Conservation (phyloP, 2,888 invertebrate species). For the Yponomeuta evonymella region DNA sequence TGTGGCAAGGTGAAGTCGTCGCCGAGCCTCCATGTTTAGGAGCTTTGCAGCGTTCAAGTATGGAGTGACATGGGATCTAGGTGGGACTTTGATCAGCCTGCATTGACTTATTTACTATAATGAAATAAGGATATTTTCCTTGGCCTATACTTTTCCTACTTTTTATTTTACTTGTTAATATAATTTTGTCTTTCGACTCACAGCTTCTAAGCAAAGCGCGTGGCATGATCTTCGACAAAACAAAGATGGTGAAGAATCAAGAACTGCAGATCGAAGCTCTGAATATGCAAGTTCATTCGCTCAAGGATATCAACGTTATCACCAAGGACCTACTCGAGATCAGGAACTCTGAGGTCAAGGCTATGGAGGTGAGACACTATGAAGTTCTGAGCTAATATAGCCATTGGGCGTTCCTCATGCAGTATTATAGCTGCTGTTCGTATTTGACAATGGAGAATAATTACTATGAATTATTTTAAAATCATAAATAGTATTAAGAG, state of each 20-base stretch:
- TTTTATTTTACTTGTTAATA: background rate
- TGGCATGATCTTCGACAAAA: constrained; percentile 84
- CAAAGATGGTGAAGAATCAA: constrained; percentile 85
- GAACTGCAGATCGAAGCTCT: constrained; percentile 86
- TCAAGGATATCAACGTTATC: constrained; percentile 88
- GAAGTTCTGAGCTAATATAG: too few species aligned
- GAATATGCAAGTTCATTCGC: constrained; percentile 81
- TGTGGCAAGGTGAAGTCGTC: too few species aligned
- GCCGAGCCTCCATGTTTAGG: too few species aligned
- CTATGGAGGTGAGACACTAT: constrained; percentile 74
- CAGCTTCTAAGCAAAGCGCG: constrained; percentile 80
- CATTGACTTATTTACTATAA: too few species aligned
- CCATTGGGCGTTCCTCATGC: background rate
- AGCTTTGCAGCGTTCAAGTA: too few species aligned
- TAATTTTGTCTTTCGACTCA: constrained; percentile 30
- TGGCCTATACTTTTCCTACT: too few species aligned
- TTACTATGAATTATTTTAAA: too few species aligned
- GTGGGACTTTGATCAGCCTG: too few species aligned
- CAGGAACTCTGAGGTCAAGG: constrained; percentile 85
- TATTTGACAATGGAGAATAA: background rate
- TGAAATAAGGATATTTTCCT: too few species aligned
- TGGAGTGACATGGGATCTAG: too few species aligned
- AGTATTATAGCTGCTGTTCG: background rate
- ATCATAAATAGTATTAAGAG: too few species aligned
- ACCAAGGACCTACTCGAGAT: constrained; percentile 88